phyloP scores from a whole-genome alignment of 2,888 invertebrate genomes.

The Leptopilina myrica region DNA sequence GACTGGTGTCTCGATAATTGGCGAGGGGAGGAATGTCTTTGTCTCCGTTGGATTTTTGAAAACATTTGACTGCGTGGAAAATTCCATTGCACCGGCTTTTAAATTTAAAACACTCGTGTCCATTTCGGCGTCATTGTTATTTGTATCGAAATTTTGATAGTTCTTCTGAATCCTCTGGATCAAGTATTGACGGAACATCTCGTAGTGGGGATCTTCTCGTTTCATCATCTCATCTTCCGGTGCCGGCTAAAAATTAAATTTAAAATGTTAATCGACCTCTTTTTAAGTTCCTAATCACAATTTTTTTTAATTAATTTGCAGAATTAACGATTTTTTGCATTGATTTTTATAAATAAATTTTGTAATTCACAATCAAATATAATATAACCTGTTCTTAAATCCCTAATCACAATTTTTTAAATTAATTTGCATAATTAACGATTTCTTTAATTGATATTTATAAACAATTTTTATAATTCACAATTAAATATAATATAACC shows the following conservation, averaged over 20 bases:
- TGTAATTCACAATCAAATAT: too few relatives aligned
- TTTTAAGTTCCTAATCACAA: neutral
- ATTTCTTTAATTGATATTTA: too few relatives aligned
- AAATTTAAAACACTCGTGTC: neutral
- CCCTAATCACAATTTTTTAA: too few relatives aligned
- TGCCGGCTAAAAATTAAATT: constrained; percentile 55
- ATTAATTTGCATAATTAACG: too few relatives aligned
- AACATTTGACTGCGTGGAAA: neutral
- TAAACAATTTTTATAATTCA: too few relatives aligned
- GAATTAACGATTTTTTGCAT: too few relatives aligned
- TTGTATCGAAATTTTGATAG: constrained; percentile 62
- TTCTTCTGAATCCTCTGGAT: constrained; percentile 64
- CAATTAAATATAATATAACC: too few relatives aligned
- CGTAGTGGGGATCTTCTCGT: constrained; percentile 66
- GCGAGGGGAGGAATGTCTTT: constrained; percentile 43
- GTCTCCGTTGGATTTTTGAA: neutral
- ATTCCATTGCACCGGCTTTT: constrained; percentile 14
- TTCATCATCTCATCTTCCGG: constrained; percentile 68
- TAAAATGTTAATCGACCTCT: neutral
- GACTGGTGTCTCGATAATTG: constrained; percentile 15
- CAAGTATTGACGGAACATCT: constrained; percentile 68
- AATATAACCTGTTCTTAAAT: too few relatives aligned
- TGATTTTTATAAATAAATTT: too few relatives aligned
- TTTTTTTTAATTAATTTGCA: too few relatives aligned
- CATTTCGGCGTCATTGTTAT: constrained; percentile 58